phyloP scores from a whole-genome alignment of 2,888 invertebrate genomes.

The Melieria crassipennis region DNA sequence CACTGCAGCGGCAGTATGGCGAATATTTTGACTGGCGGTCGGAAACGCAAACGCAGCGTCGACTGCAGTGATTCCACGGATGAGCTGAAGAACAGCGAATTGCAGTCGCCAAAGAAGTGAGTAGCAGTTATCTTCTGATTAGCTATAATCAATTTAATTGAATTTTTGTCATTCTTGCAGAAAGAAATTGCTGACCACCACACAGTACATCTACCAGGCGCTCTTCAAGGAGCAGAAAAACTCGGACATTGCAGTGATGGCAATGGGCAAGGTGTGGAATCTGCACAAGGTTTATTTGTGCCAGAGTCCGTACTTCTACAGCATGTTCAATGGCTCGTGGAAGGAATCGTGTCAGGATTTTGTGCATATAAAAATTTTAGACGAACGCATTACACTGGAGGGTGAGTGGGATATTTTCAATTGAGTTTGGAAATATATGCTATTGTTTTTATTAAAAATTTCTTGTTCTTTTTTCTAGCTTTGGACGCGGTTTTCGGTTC shows the following conservation, averaged over 20 bases:
- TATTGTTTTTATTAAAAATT: background rate
- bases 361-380: constrained; percentile 75
- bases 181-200: constrained; percentile 76
- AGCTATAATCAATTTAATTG: background rate
- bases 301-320: constrained; percentile 82
- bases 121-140: constrained; percentile 33
- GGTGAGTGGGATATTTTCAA: constrained; percentile 66
- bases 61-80: constrained; percentile 48
- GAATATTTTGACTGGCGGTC: constrained; percentile 67
- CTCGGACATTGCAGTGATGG: constrained; percentile 78
- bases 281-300: constrained; percentile 82
- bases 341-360: constrained; percentile 74
- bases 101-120: constrained; percentile 75
- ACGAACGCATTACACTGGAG: constrained; percentile 75
- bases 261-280: constrained; percentile 77
- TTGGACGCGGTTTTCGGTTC: constrained; percentile 78
- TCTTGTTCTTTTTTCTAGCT: constrained; percentile 66
- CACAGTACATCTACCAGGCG: constrained; percentile 81
- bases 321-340: constrained; percentile 85
- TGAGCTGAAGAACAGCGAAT: constrained; percentile 65
- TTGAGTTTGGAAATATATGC: background rate
- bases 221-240: constrained; percentile 79
- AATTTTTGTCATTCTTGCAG: constrained; percentile 46
- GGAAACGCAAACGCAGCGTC: constrained; percentile 68
- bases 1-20: constrained; percentile 65